These are phyloP conservation scores for Rhinoderma darwinii DNA, from an alignment of 2,113 vertebrate genomes.

Conservation along the genomic window DNA sequence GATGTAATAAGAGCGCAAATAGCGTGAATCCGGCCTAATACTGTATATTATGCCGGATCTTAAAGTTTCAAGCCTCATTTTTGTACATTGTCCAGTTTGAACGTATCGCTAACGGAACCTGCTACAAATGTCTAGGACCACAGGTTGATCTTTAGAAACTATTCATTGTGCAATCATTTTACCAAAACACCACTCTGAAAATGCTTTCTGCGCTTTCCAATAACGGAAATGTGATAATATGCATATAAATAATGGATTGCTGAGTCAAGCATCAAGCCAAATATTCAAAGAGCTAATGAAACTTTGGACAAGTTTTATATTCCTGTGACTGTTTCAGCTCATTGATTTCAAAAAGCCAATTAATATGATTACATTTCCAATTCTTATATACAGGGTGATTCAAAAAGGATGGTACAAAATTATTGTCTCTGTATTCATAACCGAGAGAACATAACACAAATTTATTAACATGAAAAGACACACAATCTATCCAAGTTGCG, in stretches of 20 bases:
- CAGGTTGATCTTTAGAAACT: neutral
- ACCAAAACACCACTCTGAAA: slow-evolving; percentile 43
- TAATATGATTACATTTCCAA: slow-evolving; percentile 51
- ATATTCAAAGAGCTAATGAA: slow-evolving; percentile 58
- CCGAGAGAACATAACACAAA: too few species aligned
- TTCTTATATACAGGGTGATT: too few species aligned
- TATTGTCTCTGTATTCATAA: too few species aligned
- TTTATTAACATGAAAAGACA: too few species aligned
- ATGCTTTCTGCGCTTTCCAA: slow-evolving; percentile 43
- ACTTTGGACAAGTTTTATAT: slow-evolving; percentile 48
- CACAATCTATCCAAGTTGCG: too few species aligned
- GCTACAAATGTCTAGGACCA: neutral
- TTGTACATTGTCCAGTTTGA: neutral
- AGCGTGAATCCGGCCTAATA: too few species aligned
- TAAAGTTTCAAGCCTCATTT: too few species aligned
- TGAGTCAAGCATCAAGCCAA: slow-evolving; percentile 53
- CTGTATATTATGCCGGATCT: too few species aligned
- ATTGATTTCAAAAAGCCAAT: slow-evolving; percentile 58
- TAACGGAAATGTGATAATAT: slow-evolving; percentile 56
- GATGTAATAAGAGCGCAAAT: too few species aligned
- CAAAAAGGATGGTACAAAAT: too few species aligned
- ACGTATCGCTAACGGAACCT: neutral
- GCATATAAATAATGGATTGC: slow-evolving; percentile 57
- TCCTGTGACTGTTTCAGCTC: slow-evolving; percentile 52
- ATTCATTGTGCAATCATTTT: neutral